Conservation (phyloP, 2,888 invertebrate genomes). For the Hyposoter didymator region DNA sequence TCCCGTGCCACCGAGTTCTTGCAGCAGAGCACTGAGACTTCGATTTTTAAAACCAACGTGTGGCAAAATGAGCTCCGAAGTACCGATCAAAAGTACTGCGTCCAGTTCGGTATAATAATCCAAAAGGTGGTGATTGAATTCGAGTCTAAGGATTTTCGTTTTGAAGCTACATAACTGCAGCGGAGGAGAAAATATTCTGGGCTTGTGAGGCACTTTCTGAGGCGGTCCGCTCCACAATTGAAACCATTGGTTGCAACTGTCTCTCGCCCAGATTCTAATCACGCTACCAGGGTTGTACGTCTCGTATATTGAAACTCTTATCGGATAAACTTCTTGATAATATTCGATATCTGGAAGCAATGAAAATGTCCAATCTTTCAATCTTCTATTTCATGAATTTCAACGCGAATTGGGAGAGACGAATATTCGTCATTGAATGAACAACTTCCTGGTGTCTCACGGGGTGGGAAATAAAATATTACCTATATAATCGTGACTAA, state of each 20-base stretch:
- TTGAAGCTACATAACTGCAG: constrained; percentile 80
- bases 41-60: constrained; percentile 75
- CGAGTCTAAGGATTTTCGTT: constrained; percentile 89
- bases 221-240: constrained; percentile 92
- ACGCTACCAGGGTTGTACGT: constrained; percentile 95
- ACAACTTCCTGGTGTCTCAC: not conserved
- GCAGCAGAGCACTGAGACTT: constrained; percentile 78
- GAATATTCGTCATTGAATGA: not conserved
- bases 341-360: constrained; percentile 87
- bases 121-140: constrained; percentile 92
- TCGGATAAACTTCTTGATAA: constrained; percentile 88
- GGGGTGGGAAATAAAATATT: constrained; percentile 63
- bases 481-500: constrained; percentile 94
- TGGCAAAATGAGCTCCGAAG: constrained; percentile 83
- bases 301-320: constrained; percentile 91
- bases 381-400: not conserved
- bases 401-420: no score
- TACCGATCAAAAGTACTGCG: constrained; percentile 92
- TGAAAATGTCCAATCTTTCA: not conserved
- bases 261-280: constrained; percentile 91
- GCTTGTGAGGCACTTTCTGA: constrained; percentile 86
- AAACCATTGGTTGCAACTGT: constrained; percentile 87
- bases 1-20: constrained; percentile 74
- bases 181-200: constrained; percentile 92
- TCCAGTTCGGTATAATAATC: constrained; percentile 96